Conservation (phyloP, 1,140 invertebrate species). For the Conus ventricosus region DNA sequence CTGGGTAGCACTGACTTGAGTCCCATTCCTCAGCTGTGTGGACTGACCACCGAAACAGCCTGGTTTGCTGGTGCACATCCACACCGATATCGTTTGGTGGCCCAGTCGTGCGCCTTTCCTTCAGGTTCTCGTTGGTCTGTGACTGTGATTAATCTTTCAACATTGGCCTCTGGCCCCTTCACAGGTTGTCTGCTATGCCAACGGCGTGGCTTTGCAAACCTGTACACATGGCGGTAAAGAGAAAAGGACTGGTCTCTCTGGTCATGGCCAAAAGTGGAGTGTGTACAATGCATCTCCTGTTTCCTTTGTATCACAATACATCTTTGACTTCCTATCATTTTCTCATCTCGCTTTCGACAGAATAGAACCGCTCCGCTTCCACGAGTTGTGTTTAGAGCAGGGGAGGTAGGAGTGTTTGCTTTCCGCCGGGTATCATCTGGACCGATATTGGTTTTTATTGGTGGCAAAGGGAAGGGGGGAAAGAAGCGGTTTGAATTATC, state of each 20-base stretch:
- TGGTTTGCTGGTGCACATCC: too few relatives aligned
- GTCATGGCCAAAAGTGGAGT: neutral
- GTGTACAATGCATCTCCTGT: neutral
- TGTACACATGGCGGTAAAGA: too few relatives aligned
- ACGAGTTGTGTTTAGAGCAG: neutral
- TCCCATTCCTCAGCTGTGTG: too few relatives aligned
- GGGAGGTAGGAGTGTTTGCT: neutral
- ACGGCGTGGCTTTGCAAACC: too few relatives aligned
- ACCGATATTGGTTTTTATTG: neutral
- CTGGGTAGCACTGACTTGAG: too few relatives aligned
- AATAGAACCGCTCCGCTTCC: neutral
- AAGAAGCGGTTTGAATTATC: neutral
- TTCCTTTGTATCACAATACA: too few relatives aligned
- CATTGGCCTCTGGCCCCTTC: neutral
- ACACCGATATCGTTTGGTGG: too few relatives aligned
- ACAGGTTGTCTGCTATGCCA: too few relatives aligned
- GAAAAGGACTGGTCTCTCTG: too few relatives aligned
- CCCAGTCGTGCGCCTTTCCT: too few relatives aligned
- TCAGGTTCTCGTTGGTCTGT: too few relatives aligned
- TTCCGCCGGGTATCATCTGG: neutral
- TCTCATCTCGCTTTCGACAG: neutral
- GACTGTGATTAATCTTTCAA: neutral
- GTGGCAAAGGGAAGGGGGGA: neutral
- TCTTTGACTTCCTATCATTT: neutral
- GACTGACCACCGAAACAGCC: too few relatives aligned